Evolutionary conservation across 2,888 invertebrate species (phyloP).

Genomic region (Nemurella pictetii): DNA sequence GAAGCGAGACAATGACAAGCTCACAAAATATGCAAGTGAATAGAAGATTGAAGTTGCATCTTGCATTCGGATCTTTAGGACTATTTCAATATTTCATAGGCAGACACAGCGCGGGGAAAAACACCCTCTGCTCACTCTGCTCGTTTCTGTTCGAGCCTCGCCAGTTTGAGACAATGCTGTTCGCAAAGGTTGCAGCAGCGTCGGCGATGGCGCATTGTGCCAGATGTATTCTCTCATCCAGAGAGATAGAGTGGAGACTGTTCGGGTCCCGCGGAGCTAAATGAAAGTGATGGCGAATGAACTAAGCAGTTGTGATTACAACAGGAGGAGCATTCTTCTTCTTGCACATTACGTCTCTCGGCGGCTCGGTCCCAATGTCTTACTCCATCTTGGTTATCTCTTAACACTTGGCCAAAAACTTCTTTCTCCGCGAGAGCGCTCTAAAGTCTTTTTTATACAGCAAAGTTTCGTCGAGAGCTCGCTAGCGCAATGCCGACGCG

Average conservation of each 20-base stretch:
- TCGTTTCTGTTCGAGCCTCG: neutral
- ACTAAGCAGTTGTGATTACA: slow-evolving; percentile 27
- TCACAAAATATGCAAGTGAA: neutral
- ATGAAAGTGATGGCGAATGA: slow-evolving; percentile 17
- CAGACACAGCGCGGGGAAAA: neutral
- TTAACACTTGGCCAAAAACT: slow-evolving; percentile 16
- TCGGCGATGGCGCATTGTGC: neutral
- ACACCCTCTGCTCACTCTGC: too few relatives aligned
- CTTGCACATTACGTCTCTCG: neutral
- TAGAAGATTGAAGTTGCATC: neutral
- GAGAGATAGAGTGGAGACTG: neutral
- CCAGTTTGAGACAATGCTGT: neutral
- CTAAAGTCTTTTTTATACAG: slow-evolving; percentile 13
- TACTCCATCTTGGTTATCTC: slow-evolving; percentile 27
- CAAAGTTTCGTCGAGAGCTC: neutral
- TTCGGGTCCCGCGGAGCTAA: neutral
- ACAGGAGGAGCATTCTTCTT: slow-evolving; percentile 26
- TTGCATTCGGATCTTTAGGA: neutral
- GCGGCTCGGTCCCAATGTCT: slow-evolving; percentile 7
- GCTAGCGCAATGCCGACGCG: neutral
- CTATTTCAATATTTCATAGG: neutral
- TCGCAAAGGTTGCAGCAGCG: neutral
- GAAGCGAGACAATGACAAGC: neutral
- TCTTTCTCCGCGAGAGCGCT: neutral
- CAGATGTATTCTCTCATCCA: neutral